Evolutionary conservation across 2,888 invertebrate species (phyloP).

Genomic region (Dryococelus australis): DNA sequence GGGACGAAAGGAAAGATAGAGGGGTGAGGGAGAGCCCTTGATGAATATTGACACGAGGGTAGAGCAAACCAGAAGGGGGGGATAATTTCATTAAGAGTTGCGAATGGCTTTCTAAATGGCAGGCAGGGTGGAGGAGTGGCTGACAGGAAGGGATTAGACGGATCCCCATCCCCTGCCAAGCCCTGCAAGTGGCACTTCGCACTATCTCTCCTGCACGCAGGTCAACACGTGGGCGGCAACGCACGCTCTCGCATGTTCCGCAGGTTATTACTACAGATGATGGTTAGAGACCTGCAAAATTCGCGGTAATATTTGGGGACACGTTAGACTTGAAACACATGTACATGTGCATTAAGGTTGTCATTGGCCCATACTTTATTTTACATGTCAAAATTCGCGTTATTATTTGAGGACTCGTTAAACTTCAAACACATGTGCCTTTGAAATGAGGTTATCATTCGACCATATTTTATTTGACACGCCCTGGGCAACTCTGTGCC

Average conservation of each 20-base stretch:
- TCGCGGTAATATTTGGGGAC: too few species aligned
- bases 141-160: conserved; percentile 19
- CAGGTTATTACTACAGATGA: too few species aligned
- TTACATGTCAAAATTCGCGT: too few species aligned
- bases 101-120: conserved; percentile 54
- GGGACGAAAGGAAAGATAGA: not conserved
- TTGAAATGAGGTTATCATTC: too few species aligned
- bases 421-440: too few species aligned
- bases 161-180: conserved; percentile 9
- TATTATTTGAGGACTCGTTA: too few species aligned
- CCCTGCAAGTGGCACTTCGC: conserved; percentile 17
- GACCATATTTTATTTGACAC: too few species aligned
- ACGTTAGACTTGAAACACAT: too few species aligned
- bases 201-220: not conserved
- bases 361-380: too few species aligned
- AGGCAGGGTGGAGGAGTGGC: conserved; percentile 17
- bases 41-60: conserved; percentile 29
- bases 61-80: conserved; percentile 49
- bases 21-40: not conserved
- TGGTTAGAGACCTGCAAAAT: too few species aligned
- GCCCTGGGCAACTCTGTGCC: too few species aligned
- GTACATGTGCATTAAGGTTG: too few species aligned
- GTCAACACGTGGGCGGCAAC: not conserved
- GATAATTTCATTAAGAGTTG: conserved; percentile 62
- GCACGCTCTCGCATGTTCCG: not conserved